These are phyloP conservation scores for Psilopogon haemacephalus DNA, from an alignment of 2,113 vertebrate genomes.

Conservation along the genomic window DNA sequence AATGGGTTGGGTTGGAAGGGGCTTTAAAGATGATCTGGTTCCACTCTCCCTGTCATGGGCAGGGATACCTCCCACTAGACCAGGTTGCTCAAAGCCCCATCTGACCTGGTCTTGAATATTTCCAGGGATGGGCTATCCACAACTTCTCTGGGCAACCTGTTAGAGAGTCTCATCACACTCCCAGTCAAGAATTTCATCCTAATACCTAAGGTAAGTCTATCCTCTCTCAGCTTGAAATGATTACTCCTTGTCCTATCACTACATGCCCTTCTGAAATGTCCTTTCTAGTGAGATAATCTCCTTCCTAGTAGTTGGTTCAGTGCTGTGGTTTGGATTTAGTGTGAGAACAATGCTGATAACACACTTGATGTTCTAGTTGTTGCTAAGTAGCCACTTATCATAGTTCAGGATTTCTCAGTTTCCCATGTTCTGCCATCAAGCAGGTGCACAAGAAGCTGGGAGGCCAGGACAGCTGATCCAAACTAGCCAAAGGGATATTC, in stretches of 20 bases:
- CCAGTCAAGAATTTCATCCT: neutral
- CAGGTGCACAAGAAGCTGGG: neutral
- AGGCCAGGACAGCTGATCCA: neutral
- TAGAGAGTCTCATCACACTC: neutral
- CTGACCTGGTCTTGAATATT: neutral
- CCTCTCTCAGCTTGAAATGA: neutral
- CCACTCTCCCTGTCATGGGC: neutral
- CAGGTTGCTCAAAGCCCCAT: neutral
- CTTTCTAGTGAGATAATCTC: neutral
- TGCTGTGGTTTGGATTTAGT: neutral
- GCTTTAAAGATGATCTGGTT: neutral
- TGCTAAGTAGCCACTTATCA: neutral
- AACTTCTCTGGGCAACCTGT: neutral
- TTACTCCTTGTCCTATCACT: neutral
- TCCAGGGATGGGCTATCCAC: neutral
- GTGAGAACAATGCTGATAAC: neutral
- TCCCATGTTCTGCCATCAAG: neutral
- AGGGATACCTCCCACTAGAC: neutral
- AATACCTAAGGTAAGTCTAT: neutral
- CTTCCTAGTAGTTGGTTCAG: neutral
- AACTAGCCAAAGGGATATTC: neutral
- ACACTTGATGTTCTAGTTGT: neutral
- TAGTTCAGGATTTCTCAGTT: neutral
- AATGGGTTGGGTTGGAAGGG: neutral
- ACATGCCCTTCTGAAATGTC: neutral